Conservation (phyloP, 2,113 vertebrate species). For the Plotosus lineatus region DNA sequence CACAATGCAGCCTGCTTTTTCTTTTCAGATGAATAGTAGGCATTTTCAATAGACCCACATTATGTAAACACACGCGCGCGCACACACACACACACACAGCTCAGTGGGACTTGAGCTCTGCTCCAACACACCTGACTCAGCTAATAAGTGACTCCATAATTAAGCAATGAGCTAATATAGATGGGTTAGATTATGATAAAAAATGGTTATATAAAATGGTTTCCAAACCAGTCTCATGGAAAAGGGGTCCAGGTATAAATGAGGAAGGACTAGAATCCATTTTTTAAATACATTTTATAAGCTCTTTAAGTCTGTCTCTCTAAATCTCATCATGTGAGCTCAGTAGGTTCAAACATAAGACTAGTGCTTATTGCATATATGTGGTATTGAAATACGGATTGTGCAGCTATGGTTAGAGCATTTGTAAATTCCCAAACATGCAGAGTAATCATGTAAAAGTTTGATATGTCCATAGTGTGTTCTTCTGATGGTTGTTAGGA, state of each 20-base stretch:
- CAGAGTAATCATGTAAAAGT: not conserved
- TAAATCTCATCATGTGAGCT: not conserved
- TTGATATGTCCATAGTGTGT: not conserved
- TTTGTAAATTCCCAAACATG: not conserved
- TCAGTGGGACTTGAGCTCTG: constrained; percentile 10
- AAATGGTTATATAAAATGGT: too few species aligned
- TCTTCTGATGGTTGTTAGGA: not conserved
- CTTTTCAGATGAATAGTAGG: constrained; percentile 4
- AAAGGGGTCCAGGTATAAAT: not conserved
- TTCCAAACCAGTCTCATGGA: not conserved
- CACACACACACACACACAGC: not conserved
- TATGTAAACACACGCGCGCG: not conserved
- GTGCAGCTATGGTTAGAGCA: not conserved
- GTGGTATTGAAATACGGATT: not conserved
- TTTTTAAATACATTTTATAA: not conserved
- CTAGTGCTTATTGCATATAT: not conserved
- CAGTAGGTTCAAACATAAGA: not conserved
- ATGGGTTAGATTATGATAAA: not conserved
- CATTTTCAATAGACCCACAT: not conserved
- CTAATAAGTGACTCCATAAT: constrained; percentile 5
- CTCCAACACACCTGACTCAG: constrained; percentile 14
- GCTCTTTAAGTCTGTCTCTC: not conserved
- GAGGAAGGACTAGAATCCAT: not conserved
- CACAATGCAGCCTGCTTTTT: not conserved
- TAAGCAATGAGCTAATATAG: not conserved